Evolutionary conservation across 2,113 vertebrate species (phyloP).

Genomic region (Diadophis punctatus): DNA sequence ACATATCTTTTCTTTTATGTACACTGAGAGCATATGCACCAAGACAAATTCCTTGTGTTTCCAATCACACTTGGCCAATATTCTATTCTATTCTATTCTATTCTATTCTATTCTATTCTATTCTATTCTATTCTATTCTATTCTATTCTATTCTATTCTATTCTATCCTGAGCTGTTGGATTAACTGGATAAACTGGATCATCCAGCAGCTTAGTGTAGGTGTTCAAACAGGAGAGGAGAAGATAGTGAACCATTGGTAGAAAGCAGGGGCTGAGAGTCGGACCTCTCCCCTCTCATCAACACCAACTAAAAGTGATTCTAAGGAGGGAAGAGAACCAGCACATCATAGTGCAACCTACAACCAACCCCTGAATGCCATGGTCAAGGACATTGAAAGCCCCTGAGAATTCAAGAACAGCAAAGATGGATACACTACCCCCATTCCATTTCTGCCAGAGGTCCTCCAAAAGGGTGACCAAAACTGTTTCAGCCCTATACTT

Average conservation of each 20-base stretch:
- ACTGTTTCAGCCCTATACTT: background rate
- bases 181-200: background rate
- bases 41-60: too few relatives aligned
- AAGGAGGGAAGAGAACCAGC: background rate
- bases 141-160: too few relatives aligned
- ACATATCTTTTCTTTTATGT: too few relatives aligned
- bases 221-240: background rate
- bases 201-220: background rate
- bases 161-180: background rate
- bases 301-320: background rate
- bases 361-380: background rate
- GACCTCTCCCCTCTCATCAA: background rate
- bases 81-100: too few relatives aligned
- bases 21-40: too few relatives aligned
- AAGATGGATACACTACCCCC: background rate
- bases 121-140: too few relatives aligned
- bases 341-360: background rate
- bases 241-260: background rate
- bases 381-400: background rate
- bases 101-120: too few relatives aligned
- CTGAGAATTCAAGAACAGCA: background rate
- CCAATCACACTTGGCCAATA: too few relatives aligned
- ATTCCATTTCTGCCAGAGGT: background rate
- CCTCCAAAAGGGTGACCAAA: background rate
- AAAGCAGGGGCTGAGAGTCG: background rate